Base-by-base conservation (phyloP, 2,113 vertebrate genomes). In the Gasterosteus nipponicus region DNA sequence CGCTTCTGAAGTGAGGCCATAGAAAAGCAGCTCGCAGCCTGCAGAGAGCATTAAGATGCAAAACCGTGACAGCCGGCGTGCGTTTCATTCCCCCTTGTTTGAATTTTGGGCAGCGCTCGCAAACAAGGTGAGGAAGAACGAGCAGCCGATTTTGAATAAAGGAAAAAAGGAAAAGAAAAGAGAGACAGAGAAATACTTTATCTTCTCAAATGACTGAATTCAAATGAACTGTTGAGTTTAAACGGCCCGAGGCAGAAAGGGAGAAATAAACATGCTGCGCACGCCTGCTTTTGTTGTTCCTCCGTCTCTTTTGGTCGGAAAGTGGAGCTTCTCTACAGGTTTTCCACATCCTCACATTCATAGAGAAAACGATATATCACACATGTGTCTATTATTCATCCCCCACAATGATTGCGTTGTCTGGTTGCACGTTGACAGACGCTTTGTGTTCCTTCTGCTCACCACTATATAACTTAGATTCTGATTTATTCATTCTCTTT, bases 181-280 rank as follows among this genome's bases (percentile, higher is more conserved):
- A 70, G 81, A 77, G 78, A 74, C 67, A 79, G 81, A 75, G 60
- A 79, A 84, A 83, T 83, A 84, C 82, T 89, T 90, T 90, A 87
- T 90, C 86, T 89, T 82, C 82, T 91, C 84, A 88, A 92, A 89
- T 92, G 89, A 87, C 81, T 87, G 91, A 88, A 90, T 91, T 91
- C 84, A 86, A 91, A 92, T 90, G 91, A 90, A 88, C 78, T 86
- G 89, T 87, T 87, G 66, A 78, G 87, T 88, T 86, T 78, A 80
- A 90, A 87, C 18, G 12, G 91, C 89, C 81, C 18, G 73, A 70
- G 86, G 88, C 83, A 22, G 60, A 76, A 56, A 72, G 42, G 53
- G 71, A 85, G 83, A 73, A 84, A 90, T 90, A 90, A 89, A 89
- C 81, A 87, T 87, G 84, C 87, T 51, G 64, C 26, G 67, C 87